Evolutionary conservation across 1,140 invertebrate genomes (phyloP), one percentile per base, ranked within the genome.

Genomic region (Dendrolimus punctatus): DNA sequence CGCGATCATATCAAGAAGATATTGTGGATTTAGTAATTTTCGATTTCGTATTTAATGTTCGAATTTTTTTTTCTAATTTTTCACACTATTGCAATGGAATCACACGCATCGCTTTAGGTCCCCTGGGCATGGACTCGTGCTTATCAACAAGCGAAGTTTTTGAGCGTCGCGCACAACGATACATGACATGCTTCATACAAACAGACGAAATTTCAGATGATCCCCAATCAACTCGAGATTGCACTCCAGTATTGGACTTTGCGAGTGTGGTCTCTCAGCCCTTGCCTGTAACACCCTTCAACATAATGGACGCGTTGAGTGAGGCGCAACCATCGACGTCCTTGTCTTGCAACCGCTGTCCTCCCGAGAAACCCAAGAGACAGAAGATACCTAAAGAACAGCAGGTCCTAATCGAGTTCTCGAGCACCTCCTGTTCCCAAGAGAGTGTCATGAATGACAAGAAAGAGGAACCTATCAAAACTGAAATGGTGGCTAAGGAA

Each of bases 271-370:
- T 6, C 37, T 51, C 8, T 45, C 58, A 6, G 6, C 48, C 10
- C 59, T 46, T 23, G 0, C 6, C 52, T 23, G 7, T 36, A n/a
- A 8, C 6, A 0, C 43, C 67, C 2, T 54, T 52, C 48, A 79
- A 81, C 40, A 51, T 85, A 4, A 72, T 82, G 4, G 81, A 85
- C 53, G 65, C 72, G 9, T 55, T 81, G 7, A 76, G 72, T 48
- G 77, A 85, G 51, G 69, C 79, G 2, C 51, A 51, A 37, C 79
- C 77, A 0, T 80, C 81, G 0, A 81, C 77, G 2, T 78, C 81
- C 1, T 64, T 52, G 0, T 55, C 65, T 6, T 73, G 64, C 50
- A 41, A 73, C 46, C 49, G 47, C 4, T 71, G 64, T 39, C 70
- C 66, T 2, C 40, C 62, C 9, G 66, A 72, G 39, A 71, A 64